Conservation (phyloP, 1,140 invertebrate species). For the Papilio machaon region DNA sequence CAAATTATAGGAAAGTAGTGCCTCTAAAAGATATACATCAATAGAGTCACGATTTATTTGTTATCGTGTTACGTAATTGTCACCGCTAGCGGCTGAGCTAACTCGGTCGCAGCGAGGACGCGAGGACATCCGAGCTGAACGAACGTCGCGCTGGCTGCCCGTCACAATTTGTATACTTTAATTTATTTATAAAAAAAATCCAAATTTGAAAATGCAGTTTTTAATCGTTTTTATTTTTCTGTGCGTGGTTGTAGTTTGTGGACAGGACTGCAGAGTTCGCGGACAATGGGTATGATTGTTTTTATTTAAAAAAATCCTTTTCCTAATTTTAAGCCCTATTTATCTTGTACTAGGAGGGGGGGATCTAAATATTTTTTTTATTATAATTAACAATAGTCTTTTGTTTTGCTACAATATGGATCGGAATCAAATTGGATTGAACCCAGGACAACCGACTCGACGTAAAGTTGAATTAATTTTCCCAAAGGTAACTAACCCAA, state of each 20-base stretch:
- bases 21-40: constrained; percentile 2
- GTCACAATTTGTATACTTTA: not conserved
- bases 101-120: constrained; percentile 23
- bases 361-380: not conserved
- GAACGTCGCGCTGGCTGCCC: constrained; percentile 12
- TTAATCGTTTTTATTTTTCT: constrained; percentile 42
- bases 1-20: not conserved
- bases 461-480: not conserved
- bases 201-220: constrained; percentile 33
- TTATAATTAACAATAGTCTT: too few species aligned
- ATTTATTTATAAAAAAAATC: constrained; percentile 39
- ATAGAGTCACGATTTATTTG: constrained; percentile 25
- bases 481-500: not conserved
- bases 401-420: not conserved
- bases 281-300: constrained; percentile 56
- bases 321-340: constrained; percentile 29
- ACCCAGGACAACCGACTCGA: not conserved
- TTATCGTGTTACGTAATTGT: constrained; percentile 35
- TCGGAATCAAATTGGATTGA: not conserved
- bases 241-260: constrained; percentile 38
- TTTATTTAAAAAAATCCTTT: constrained; percentile 37
- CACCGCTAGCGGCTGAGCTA: constrained; percentile 15
- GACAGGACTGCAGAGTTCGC: constrained; percentile 61
- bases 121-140: constrained; percentile 28
- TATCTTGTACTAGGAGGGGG: too few species aligned